Conservation (phyloP, 2,797 vertebrate genomes). For the Lepus townsendii region DNA sequence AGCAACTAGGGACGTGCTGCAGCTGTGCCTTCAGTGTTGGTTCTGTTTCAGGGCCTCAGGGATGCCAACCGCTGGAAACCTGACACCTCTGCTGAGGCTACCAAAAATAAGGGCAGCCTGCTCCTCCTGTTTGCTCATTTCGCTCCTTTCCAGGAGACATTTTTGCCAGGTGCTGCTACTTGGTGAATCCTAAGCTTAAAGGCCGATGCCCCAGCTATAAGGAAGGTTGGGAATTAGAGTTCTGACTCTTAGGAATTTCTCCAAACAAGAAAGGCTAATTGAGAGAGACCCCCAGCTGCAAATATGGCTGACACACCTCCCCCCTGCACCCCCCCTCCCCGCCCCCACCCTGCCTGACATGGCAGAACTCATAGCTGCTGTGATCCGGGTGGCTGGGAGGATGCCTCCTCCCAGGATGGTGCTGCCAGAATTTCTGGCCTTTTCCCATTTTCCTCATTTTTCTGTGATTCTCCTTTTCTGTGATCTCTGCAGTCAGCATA, state of each 20-base stretch:
- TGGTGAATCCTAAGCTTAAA: background rate
- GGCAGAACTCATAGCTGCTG: background rate
- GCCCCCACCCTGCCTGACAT: background rate
- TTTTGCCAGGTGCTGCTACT: background rate
- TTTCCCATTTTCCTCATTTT: background rate
- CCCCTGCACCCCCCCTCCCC: too few relatives aligned
- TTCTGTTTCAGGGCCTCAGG: background rate
- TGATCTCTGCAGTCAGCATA: background rate
- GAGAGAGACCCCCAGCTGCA: background rate
- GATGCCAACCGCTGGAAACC: background rate
- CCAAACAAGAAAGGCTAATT: background rate
- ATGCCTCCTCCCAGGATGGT: background rate
- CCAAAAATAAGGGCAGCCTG: background rate
- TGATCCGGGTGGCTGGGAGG: background rate
- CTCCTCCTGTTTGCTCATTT: background rate
- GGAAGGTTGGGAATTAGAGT: constrained; percentile 20
- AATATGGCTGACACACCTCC: background rate
- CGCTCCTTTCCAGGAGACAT: background rate
- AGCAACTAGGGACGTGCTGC: background rate
- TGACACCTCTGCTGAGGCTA: background rate
- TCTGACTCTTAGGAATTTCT: constrained; percentile 42
- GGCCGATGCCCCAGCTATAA: background rate
- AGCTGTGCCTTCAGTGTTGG: background rate
- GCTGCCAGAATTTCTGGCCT: background rate
- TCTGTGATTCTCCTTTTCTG: background rate